Conservation (phyloP, 2,888 invertebrate species). For the Drosophila peninsularis region DNA sequence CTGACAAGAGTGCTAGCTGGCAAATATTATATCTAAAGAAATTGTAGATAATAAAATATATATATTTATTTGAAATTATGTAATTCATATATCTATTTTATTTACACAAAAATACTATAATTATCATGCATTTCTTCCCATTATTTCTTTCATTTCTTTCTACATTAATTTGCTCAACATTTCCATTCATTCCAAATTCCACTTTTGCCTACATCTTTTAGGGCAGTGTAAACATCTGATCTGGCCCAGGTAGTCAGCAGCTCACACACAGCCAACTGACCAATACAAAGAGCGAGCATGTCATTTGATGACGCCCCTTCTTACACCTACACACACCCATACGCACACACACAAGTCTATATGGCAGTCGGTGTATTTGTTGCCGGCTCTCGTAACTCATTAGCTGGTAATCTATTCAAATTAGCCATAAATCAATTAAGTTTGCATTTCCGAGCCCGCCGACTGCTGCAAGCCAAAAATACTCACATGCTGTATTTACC, state of each 20-base stretch:
- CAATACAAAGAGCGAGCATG: constrained; percentile 59
- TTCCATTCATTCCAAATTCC: background rate
- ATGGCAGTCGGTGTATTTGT: constrained; percentile 27
- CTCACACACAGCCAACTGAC: constrained; percentile 49
- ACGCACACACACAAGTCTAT: constrained; percentile 6
- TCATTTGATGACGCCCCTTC: constrained; percentile 58
- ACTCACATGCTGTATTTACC: constrained; percentile 11
- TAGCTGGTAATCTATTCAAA: constrained; percentile 70
- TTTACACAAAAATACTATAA: too few relatives aligned
- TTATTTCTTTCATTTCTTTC: too few relatives aligned
- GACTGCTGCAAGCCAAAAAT: constrained; percentile 38
- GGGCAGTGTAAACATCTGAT: constrained; percentile 53
- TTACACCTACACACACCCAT: constrained; percentile 30
- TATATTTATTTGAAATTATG: too few relatives aligned
- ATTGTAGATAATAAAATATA: too few relatives aligned
- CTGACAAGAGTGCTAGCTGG: too few relatives aligned
- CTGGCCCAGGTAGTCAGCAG: constrained; percentile 32
- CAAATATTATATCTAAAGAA: too few relatives aligned
- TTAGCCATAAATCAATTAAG: constrained; percentile 72
- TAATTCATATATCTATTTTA: too few relatives aligned
- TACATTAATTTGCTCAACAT: too few relatives aligned
- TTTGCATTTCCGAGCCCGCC: constrained; percentile 22
- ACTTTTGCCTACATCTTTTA: constrained; percentile 7
- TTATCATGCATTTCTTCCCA: too few relatives aligned
- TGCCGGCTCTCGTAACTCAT: constrained; percentile 58